Conservation (phyloP, 2,888 invertebrate genomes). For the Tetragonisca angustula region DNA sequence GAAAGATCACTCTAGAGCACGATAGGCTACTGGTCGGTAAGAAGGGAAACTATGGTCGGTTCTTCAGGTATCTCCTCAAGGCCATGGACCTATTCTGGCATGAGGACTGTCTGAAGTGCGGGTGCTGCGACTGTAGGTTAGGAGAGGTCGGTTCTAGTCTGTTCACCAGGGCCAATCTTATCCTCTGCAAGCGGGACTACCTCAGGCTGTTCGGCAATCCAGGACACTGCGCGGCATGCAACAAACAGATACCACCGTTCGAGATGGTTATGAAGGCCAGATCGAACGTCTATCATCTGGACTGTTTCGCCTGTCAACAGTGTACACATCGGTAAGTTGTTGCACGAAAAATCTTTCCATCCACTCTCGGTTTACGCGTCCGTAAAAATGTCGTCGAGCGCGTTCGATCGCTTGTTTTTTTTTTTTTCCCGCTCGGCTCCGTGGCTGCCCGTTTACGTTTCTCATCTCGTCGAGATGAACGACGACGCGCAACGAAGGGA, state of each 20-base stretch:
- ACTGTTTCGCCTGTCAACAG: slow-evolving; percentile 99
- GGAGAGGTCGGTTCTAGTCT: slow-evolving; percentile 98
- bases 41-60: slow-evolving; percentile 70
- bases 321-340: slow-evolving; percentile 96
- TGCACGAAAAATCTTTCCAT: background rate
- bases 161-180: slow-evolving; percentile 97
- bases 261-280: slow-evolving; percentile 99
- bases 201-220: slow-evolving; percentile 98
- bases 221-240: slow-evolving; percentile 98
- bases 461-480: background rate
- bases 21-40: slow-evolving; percentile 65
- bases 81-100: slow-evolving; percentile 98
- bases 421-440: background rate
- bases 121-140: slow-evolving; percentile 97
- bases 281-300: slow-evolving; percentile 98
- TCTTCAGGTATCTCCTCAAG: slow-evolving; percentile 91
- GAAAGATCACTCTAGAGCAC: slow-evolving; percentile 1
- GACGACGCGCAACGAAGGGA: slow-evolving; percentile 7
- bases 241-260: slow-evolving; percentile 98
- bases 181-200: slow-evolving; percentile 98
- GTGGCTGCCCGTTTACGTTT: background rate
- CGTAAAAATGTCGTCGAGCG: background rate
- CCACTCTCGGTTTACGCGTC: background rate
- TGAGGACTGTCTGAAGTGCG: slow-evolving; percentile 98
- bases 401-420: background rate